Base-by-base conservation (phyloP, 1,140 invertebrate species). In the Chrysoperla carnea region DNA sequence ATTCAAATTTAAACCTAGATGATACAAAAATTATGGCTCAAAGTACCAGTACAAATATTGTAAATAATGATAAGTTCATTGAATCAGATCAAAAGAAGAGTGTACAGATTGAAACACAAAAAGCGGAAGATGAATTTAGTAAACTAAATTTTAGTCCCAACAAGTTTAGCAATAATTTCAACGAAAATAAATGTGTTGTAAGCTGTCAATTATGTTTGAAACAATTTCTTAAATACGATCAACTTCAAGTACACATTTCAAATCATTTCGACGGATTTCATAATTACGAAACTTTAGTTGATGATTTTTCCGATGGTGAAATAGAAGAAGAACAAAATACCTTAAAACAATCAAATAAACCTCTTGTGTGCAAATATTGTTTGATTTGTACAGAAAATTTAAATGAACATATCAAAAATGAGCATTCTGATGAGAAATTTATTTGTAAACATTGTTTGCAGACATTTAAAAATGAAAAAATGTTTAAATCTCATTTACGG, bases 381-480 rank as follows among this genome's bases (percentile, higher is more conserved):
- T 48, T 48, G 14, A 50, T 51, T 40, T 42, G 38, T 37, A 51
- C 28, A 41, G 41, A 33, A 8, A 50, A 44, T 40, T 41, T 57
- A 33, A 47, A 48, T 15, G 54, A 54, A 42, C 52, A 51, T 43
- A 49, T 50, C 39, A 40, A 42, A 23, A 39, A 49, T 12, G 50
- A 49, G 28, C 50, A 55, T 37, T 49, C 48, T 8, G 46, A 49
- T 46, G 37, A 48, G 46, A 36, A 47, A 14, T 13, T 29, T 29
- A 13, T 31, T 44, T 29, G 29, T 37, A 17, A 9, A 12, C 8
- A 45, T 40, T 23, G 39, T 27, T 29, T 6, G 29, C 40, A 56
- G 50, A 43, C 54, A 58, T 44, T 50, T 54, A n/a, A 56, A 51
- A 47, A 53, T 56, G 37, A 45, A 51, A 11, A 53, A 48, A 11